A percentile compares a stretch with the other conserved stretches of the same genome.
Evolutionary conservation across 1,140 invertebrate genomes (phyloP).

Genomic region (Aphelenchoides fujianensis): DNA sequence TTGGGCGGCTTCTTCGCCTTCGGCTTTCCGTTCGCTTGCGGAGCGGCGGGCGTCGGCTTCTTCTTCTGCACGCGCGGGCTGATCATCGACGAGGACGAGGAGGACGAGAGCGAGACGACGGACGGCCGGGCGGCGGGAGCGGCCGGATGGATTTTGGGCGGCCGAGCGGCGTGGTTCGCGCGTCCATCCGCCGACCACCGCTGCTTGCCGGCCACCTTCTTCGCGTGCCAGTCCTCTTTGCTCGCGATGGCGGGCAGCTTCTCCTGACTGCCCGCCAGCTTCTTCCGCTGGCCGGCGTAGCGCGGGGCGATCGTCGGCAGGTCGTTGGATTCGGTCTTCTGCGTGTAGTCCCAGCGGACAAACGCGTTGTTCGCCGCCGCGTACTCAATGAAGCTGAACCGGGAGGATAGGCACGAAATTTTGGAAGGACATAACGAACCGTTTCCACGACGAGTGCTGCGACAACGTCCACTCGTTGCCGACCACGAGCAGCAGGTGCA

Average conservation of each 20-base stretch:
- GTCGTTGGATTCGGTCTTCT: not conserved
- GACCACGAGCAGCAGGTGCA: slow-evolving; percentile 10
- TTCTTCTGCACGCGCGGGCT: no score
- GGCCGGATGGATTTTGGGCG: no score
- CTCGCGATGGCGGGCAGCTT: not conserved
- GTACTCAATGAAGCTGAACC: slow-evolving; percentile 12
- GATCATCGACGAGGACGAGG: no score
- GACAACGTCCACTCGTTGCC: not conserved
- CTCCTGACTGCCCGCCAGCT: no score
- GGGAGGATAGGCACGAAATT: not conserved
- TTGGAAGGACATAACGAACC: not conserved
- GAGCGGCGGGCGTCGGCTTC: no score
- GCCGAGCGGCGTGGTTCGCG: no score
- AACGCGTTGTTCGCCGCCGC: not conserved
- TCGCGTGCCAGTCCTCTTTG: not conserved
- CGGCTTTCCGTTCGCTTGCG: no score
- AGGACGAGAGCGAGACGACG: no score
- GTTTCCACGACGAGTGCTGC: slow-evolving; percentile 6
- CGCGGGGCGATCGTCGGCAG: not conserved
- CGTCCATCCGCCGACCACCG: no score
- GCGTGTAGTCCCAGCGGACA: not conserved
- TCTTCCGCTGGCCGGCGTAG: not conserved
- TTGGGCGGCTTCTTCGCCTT: no score
- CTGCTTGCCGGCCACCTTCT: not conserved
- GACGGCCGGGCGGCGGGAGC: no score